Conservation (phyloP, 2,888 invertebrate genomes). For the Axea sp. region DNA sequence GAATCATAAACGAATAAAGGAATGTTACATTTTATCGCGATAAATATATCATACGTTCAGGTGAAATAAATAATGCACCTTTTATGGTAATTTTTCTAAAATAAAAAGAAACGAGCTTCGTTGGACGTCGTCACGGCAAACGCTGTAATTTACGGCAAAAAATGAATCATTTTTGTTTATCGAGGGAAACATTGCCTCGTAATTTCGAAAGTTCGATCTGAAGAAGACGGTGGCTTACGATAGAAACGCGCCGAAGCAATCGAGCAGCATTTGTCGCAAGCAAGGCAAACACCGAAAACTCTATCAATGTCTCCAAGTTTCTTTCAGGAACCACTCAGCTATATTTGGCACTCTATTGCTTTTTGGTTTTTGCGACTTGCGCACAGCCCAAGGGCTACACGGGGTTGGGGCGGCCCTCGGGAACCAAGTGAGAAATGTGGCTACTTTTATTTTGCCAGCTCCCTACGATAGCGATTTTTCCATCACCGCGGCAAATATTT, state of each 20-base stretch:
- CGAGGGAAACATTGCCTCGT: slow-evolving; percentile 22
- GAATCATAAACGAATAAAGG: slow-evolving; percentile 32
- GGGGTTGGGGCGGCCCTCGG: slow-evolving; percentile 59
- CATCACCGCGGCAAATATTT: slow-evolving; percentile 78
- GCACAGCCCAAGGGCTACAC: slow-evolving; percentile 57
- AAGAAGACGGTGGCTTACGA: slow-evolving; percentile 34
- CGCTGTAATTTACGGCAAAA: no score
- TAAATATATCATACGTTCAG: no score
- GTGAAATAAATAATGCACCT: no score
- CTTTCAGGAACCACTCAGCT: slow-evolving; percentile 70
- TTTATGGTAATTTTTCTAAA: no score
- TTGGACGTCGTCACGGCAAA: no score
- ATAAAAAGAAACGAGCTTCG: no score
- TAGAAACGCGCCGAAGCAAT: slow-evolving; percentile 65
- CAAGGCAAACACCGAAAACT: slow-evolving; percentile 71
- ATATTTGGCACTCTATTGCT: slow-evolving; percentile 72
- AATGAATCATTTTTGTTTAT: slow-evolving; percentile 21
- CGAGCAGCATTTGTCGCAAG: slow-evolving; percentile 73
- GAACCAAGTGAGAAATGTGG: slow-evolving; percentile 74
- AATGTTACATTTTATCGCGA: no score
- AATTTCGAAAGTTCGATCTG: slow-evolving; percentile 28
- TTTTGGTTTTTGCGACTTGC: slow-evolving; percentile 74
- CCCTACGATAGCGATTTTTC: slow-evolving; percentile 78
- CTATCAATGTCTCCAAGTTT: slow-evolving; percentile 77
- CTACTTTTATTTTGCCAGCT: slow-evolving; percentile 78